Conservation (phyloP, 37 sponge, comb jelly and placozoan genomes). For the Aplysina aerophoba region DNA sequence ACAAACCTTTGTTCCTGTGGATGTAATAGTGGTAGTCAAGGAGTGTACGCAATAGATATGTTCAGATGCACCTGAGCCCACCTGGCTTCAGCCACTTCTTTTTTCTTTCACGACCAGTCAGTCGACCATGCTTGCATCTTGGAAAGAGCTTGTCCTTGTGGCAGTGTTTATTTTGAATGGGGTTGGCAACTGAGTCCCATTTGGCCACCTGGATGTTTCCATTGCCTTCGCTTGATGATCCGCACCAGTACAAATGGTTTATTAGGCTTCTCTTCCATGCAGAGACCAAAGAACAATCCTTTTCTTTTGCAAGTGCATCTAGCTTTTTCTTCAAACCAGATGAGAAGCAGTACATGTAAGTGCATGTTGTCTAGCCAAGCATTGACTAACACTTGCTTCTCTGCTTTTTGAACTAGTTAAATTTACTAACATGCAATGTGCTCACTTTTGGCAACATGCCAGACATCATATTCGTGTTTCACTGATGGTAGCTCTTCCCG, state of each 20-base stretch:
- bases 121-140: background rate
- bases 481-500: background rate
- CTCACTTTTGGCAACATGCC: constrained; percentile 43
- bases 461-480: constrained; percentile 23
- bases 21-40: too few species aligned
- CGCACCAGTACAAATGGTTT: constrained; percentile 64
- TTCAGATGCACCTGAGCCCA: too few species aligned
- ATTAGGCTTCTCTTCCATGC: constrained; percentile 55
- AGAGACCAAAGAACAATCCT: constrained; percentile 40
- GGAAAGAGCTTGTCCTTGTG: background rate
- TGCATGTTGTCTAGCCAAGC: too few species aligned
- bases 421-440: too few species aligned
- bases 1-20: background rate
- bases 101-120: too few species aligned
- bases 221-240: constrained; percentile 1
- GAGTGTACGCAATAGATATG: too few species aligned
- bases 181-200: constrained; percentile 13
- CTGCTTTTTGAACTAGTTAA: too few species aligned
- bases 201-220: background rate
- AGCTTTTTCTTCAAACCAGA: constrained; percentile 44
- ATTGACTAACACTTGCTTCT: too few species aligned
- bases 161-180: background rate
- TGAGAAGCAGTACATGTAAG: too few species aligned
- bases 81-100: too few species aligned
- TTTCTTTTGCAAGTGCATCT: constrained; percentile 39